Evolutionary conservation across 2,888 invertebrate species (phyloP).

Genomic region (Mycalesis mineus): DNA sequence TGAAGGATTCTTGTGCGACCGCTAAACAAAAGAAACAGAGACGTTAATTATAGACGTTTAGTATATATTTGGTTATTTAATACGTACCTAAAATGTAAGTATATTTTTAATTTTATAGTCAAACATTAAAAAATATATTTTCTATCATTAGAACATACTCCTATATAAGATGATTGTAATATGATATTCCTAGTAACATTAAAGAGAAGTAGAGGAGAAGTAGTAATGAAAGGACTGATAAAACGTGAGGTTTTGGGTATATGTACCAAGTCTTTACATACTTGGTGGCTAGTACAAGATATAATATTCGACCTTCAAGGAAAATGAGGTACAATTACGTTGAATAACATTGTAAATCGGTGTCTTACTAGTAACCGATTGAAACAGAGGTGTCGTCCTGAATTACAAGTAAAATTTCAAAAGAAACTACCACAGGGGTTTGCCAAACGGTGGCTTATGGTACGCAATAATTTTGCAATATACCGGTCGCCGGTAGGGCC

Average conservation of each 20-base stretch:
- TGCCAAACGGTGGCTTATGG: slow-evolving; percentile 54
- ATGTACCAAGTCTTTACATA: background rate
- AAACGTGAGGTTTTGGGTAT: no score
- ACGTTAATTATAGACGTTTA: no score
- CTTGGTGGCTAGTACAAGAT: no score
- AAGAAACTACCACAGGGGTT: slow-evolving; percentile 50
- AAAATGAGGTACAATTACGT: background rate
- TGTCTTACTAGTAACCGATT: background rate
- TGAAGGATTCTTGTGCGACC: slow-evolving; percentile 89
- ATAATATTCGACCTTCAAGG: background rate
- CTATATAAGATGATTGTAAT: no score
- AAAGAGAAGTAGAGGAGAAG: no score
- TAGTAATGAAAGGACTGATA: no score
- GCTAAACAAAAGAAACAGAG: slow-evolving; percentile 68
- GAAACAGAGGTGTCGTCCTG: slow-evolving; percentile 40
- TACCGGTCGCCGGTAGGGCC: slow-evolving; percentile 53
- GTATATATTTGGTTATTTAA: no score
- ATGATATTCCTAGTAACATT: no score
- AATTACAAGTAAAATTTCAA: slow-evolving; percentile 66
- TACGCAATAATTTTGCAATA: slow-evolving; percentile 52
- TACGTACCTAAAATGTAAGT: no score
- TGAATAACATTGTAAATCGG: background rate
- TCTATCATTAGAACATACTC: no score
- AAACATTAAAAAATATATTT: no score
- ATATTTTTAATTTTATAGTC: no score